phyloP scores from a whole-genome alignment of 2,113 vertebrate species.

The Python bivittatus region DNA sequence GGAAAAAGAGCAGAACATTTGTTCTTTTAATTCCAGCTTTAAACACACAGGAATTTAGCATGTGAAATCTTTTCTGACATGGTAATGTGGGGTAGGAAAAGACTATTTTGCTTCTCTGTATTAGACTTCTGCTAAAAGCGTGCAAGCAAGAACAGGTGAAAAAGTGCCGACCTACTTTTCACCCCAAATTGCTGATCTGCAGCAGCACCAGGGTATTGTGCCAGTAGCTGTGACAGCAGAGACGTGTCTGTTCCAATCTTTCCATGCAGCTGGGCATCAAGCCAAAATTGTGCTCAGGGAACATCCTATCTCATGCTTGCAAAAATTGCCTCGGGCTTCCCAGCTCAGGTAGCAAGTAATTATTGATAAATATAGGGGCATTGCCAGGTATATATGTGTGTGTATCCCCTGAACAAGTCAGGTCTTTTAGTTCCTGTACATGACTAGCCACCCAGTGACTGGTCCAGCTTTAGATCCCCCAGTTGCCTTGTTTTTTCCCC shows the following conservation, averaged over 20 bases:
- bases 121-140: too few relatives aligned
- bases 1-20: too few relatives aligned
- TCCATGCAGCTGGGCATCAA: slow-evolving; percentile 3
- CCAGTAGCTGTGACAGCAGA: slow-evolving; percentile 9
- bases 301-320: slow-evolving; percentile 11
- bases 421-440: not conserved
- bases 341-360: slow-evolving; percentile 29
- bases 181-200: not conserved
- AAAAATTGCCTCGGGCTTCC: slow-evolving; percentile 15
- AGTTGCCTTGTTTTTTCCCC: not conserved
- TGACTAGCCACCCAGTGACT: not conserved
- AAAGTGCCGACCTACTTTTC: not conserved
- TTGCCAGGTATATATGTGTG: slow-evolving; percentile 16
- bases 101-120: not conserved
- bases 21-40: not conserved
- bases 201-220: not conserved
- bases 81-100: not conserved
- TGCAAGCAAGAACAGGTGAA: not conserved
- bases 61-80: not conserved
- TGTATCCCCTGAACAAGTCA: slow-evolving; percentile 7
- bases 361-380: slow-evolving; percentile 34
- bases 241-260: slow-evolving; percentile 35
- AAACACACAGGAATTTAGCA: not conserved
- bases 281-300: slow-evolving; percentile 20
- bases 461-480: not conserved